phyloP scores from a whole-genome alignment of 37 sponge, comb jelly and placozoan genomes.

The Mnemiopsis leidyi region DNA sequence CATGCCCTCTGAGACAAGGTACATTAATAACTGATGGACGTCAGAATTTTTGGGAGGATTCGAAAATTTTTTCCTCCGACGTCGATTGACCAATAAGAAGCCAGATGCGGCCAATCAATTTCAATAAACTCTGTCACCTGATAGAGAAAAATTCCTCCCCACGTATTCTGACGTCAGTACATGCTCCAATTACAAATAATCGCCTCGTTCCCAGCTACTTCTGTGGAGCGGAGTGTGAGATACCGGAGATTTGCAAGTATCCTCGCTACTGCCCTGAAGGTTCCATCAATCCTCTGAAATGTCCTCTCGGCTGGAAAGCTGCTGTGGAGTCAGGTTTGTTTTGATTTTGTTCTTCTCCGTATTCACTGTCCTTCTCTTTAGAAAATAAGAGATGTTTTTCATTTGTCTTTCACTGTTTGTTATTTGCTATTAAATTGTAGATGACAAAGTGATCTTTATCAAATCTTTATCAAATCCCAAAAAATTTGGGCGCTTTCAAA shows the following conservation, averaged over 20 bases:
- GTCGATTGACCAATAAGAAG: too few relatives aligned
- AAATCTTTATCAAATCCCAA: too few relatives aligned
- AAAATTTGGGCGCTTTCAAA: too few relatives aligned
- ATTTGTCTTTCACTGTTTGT: neutral
- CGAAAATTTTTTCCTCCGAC: too few relatives aligned
- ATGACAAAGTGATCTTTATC: neutral
- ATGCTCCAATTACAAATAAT: too few relatives aligned
- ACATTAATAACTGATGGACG: too few relatives aligned
- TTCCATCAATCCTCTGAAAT: neutral
- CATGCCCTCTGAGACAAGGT: too few relatives aligned
- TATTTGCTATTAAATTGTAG: neutral
- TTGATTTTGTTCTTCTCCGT: neutral
- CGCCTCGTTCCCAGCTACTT: neutral
- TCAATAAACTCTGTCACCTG: too few relatives aligned
- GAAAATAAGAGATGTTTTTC: neutral
- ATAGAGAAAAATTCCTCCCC: too few relatives aligned
- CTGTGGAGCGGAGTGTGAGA: neutral
- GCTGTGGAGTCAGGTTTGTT: neutral
- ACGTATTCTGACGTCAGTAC: too few relatives aligned
- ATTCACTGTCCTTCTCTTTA: neutral
- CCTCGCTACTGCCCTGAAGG: conserved; percentile 55
- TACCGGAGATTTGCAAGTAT: conserved; percentile 19
- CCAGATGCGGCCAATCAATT: too few relatives aligned
- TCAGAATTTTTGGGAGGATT: too few relatives aligned
- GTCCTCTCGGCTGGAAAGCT: conserved; percentile 60